phyloP scores from a whole-genome alignment of 2,797 vertebrate species.

The Sebastes ruberrimus region DNA sequence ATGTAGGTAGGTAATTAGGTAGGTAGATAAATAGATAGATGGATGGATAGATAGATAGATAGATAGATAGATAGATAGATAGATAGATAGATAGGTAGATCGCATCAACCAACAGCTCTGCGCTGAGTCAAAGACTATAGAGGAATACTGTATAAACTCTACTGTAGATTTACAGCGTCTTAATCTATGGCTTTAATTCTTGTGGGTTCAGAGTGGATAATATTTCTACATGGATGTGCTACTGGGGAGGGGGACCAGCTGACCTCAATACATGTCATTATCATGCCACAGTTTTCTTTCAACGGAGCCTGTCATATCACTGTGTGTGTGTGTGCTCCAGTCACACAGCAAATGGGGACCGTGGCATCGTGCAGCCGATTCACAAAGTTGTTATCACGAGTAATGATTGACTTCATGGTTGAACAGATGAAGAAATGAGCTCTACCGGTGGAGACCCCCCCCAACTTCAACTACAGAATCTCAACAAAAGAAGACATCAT shows the following conservation, averaged over 20 bases:
- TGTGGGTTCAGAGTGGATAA: conserved; percentile 19
- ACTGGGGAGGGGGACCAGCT: conserved; percentile 60
- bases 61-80: no score
- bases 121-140: conserved; percentile 6
- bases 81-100: neutral
- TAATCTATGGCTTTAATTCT: conserved; percentile 11
- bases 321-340: conserved; percentile 24
- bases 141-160: conserved; percentile 1
- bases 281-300: conserved; percentile 60
- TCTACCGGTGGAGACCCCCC: conserved; percentile 9
- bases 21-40: no score
- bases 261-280: conserved; percentile 83
- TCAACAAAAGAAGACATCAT: neutral
- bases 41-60: no score
- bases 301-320: conserved; percentile 54
- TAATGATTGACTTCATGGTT: conserved; percentile 13
- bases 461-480: neutral
- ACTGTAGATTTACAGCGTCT: neutral
- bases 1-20: neutral
- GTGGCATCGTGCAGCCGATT: conserved; percentile 40
- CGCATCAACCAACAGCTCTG: neutral
- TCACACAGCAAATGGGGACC: conserved; percentile 58
- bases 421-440: conserved; percentile 20
- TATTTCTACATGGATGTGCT: conserved; percentile 53
- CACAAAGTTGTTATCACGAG: conserved; percentile 14